Evolutionary conservation across 2,888 invertebrate species (phyloP).

Genomic region (Trichopria drosophilae): DNA sequence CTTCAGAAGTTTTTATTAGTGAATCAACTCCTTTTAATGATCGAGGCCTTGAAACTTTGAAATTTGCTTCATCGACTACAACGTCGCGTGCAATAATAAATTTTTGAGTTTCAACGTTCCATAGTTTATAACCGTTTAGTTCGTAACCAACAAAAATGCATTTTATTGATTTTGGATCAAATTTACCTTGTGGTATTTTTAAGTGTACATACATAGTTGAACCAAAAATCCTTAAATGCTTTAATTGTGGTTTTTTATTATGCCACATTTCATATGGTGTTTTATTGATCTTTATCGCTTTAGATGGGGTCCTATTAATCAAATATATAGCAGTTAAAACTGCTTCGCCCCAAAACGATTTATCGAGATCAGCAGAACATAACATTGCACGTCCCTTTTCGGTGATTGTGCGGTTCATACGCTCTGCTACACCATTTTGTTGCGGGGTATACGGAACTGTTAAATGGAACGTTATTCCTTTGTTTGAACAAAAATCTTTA

Average conservation of each 20-base stretch:
- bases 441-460: conserved; percentile 54
- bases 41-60: conserved; percentile 35
- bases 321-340: conserved; percentile 42
- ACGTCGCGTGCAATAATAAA: conserved; percentile 47
- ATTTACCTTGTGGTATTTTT: conserved; percentile 45
- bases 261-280: conserved; percentile 54
- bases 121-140: conserved; percentile 50
- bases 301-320: conserved; percentile 50
- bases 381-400: conserved; percentile 31
- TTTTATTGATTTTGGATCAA: conserved; percentile 50
- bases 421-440: conserved; percentile 52
- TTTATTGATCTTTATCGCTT: conserved; percentile 43
- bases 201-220: conserved; percentile 48
- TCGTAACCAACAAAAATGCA: conserved; percentile 47
- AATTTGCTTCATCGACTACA: conserved; percentile 48
- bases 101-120: conserved; percentile 42
- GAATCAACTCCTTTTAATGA: no score
- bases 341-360: conserved; percentile 36
- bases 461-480: conserved; percentile 49
- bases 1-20: not conserved
- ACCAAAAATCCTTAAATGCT: conserved; percentile 45
- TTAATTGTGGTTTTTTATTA: conserved; percentile 46
- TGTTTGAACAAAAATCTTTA: conserved; percentile 45
- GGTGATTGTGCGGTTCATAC: conserved; percentile 46
- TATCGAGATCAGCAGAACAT: conserved; percentile 17